Base-by-base conservation (phyloP, 2,888 invertebrate genomes). In the Tenthredo livida region DNA sequence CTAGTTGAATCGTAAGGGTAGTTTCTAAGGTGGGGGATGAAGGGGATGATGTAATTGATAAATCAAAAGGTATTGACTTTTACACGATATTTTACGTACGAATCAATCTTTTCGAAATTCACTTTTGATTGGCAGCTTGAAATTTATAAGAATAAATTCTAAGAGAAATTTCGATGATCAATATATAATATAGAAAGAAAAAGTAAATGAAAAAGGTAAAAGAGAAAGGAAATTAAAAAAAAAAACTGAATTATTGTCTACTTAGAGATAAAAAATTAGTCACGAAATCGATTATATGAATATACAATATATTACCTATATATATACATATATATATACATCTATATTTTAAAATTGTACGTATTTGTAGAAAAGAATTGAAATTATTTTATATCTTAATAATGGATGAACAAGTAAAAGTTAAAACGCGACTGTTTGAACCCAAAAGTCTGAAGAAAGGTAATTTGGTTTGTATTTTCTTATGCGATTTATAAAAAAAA, bases 391-490 rank as follows among this genome's bases (percentile, higher is more conserved):
- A 25, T 33, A 58, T 78, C 50, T 37, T 78, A 78, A 78, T 58
- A 25, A 40, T 47, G 21, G 47, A 61, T 61, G 50, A 84, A 75
- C 67, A 78, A 47, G 37, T 21, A 73, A 78, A 84, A 50, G 43
- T 73, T 47, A 82, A 85, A 58, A 85, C 72, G 78, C 72, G 87
- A 87, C 85, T 86, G 86, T 87, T 88, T 86, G 88, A 88, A 88
- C 86, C 86, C 85, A 88, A 87, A 88, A 88, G 88, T 88, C 88
- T 88, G 88, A 88, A 85, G 86, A 84, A 84, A 87, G 37, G 50
- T 58, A 86, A 87, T 90, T 90, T 88, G 87, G 87, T 90, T 90
- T 88, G 87, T 90, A 90, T 90, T 90, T 90, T 90, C 89, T 87
- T 90, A 90, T 87, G 87, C 85, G 87, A 89, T 86, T 90, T 88